These are phyloP conservation scores for Trachurus trachurus DNA, from an alignment of 2,797 vertebrate species.

Conservation along the genomic window DNA sequence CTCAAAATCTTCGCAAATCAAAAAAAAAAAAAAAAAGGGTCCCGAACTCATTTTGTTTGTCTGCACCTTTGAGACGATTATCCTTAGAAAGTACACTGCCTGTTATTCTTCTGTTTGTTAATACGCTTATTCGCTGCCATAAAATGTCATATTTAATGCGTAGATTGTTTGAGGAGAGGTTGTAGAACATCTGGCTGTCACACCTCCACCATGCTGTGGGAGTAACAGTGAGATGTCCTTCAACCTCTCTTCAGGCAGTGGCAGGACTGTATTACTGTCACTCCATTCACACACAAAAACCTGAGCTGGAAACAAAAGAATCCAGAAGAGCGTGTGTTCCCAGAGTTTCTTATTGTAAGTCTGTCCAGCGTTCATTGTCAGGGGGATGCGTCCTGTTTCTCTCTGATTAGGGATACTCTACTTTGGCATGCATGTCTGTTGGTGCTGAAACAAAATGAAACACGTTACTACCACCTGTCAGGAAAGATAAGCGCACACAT, in stretches of 20 bases:
- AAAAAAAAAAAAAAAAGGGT: neutral
- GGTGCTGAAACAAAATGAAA: constrained; percentile 13
- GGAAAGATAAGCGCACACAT: neutral
- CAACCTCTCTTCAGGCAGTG: constrained; percentile 65
- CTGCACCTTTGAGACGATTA: neutral
- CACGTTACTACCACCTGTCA: neutral
- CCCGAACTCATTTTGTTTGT: neutral
- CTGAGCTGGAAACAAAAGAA: constrained; percentile 59
- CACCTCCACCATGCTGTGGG: constrained; percentile 58
- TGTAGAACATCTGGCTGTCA: constrained; percentile 67
- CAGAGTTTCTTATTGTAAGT: constrained; percentile 52
- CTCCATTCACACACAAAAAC: constrained; percentile 55
- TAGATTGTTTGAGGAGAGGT: constrained; percentile 28
- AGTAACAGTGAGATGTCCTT: constrained; percentile 72
- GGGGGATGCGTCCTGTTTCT: constrained; percentile 44
- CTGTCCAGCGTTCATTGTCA: constrained; percentile 51
- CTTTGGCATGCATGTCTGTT: constrained; percentile 26
- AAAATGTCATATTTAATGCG: constrained; percentile 9
- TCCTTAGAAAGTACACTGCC: neutral
- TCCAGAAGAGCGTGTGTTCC: constrained; percentile 37
- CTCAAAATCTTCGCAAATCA: neutral
- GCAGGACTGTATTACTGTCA: constrained; percentile 78
- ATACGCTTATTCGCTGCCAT: neutral
- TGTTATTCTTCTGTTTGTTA: neutral
- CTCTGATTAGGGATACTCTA: constrained; percentile 51